A percentile compares a stretch with the other conserved stretches of the same genome.
Evolutionary conservation across 2,888 invertebrate genomes (phyloP).

Genomic region (Polydrusus pterygomalis): DNA sequence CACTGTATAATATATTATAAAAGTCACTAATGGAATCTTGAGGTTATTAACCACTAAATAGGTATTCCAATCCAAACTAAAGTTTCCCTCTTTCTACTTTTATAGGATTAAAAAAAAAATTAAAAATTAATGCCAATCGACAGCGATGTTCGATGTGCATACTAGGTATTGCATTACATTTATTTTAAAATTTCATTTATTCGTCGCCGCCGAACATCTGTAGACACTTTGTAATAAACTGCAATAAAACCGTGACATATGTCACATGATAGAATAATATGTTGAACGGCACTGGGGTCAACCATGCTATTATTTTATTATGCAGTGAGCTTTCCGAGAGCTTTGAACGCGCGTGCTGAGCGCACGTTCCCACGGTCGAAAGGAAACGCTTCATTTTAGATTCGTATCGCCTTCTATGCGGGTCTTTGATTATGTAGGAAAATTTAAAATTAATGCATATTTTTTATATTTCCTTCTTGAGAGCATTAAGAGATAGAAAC

Average conservation of each 20-base stretch:
- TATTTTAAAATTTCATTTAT: background rate
- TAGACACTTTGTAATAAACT: background rate
- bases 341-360: constrained; percentile 53
- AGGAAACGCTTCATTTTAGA: constrained; percentile 45
- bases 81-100: too few relatives aligned
- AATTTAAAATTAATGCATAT: too few relatives aligned
- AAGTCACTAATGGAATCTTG: too few relatives aligned
- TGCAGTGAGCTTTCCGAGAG: constrained; percentile 38
- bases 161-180: too few relatives aligned
- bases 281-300: constrained; percentile 38
- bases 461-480: too few relatives aligned
- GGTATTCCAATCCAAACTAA: too few relatives aligned
- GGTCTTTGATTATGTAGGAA: constrained; percentile 25
- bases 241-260: constrained; percentile 35
- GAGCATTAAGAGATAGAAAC: too few relatives aligned
- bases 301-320: constrained; percentile 42
- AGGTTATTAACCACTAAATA: too few relatives aligned
- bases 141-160: too few relatives aligned
- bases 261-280: constrained; percentile 27
- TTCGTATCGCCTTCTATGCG: constrained; percentile 35
- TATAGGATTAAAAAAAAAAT: too few relatives aligned
- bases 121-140: too few relatives aligned
- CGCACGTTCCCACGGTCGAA: constrained; percentile 53
- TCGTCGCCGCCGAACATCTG: constrained; percentile 3
- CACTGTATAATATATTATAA: too few relatives aligned